phyloP scores from a whole-genome alignment of 2,113 vertebrate species.

The Peromyscus polionotus region DNA sequence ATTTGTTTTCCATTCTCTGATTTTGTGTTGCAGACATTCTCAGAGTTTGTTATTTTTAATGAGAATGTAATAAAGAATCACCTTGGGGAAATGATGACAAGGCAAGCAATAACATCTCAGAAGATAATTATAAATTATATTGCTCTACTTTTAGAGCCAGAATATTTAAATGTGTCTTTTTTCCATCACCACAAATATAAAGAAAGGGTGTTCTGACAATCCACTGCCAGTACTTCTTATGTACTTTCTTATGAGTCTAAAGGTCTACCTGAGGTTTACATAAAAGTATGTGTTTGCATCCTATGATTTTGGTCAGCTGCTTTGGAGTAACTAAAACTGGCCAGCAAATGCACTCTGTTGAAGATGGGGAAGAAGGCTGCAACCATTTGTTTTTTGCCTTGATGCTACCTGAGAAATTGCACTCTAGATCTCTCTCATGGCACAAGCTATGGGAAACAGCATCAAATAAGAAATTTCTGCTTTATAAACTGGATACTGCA shows the following conservation, averaged over 20 bases:
- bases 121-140: slow-evolving; percentile 49
- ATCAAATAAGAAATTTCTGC: neutral
- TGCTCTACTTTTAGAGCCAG: slow-evolving; percentile 15
- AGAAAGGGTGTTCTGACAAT: neutral
- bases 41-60: slow-evolving; percentile 69
- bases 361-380: neutral
- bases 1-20: neutral
- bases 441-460: neutral
- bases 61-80: slow-evolving; percentile 51
- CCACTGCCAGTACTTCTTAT: neutral
- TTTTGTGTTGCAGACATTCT: slow-evolving; percentile 40
- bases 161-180: slow-evolving; percentile 30
- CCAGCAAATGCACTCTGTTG: neutral
- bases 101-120: neutral
- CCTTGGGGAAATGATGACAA: slow-evolving; percentile 43
- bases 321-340: neutral
- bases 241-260: neutral
- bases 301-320: neutral
- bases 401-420: neutral
- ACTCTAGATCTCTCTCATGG: neutral
- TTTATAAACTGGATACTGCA: neutral
- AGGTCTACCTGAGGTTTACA: neutral
- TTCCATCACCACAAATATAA: slow-evolving; percentile 44
- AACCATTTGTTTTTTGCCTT: neutral
- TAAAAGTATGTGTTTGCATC: neutral